Base-by-base conservation (phyloP, 2,888 invertebrate species). In the Automeris io region DNA sequence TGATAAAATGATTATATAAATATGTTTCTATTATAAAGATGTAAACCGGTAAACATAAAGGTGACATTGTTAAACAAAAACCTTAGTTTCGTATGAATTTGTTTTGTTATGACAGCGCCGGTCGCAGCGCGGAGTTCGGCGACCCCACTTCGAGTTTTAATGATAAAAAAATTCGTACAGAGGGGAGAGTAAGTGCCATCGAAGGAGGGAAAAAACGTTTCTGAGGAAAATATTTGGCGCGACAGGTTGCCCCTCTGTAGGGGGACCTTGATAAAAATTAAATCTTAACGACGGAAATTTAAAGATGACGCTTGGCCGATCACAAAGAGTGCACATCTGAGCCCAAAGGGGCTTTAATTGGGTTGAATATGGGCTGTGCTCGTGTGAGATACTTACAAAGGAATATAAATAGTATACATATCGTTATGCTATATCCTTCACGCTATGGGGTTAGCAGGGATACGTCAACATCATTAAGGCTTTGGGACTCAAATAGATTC, bases 221-320 rank as follows among this genome's bases (percentile, higher is more conserved):
- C 29, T 29, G 69, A 85, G 82, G 75, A 86, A 86, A 86, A 86
- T 86, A 86, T 86, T 86, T 86, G 86, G 86, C 77, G 82, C 86
- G 86, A 86, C 86, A 86, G 86, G 86, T 86, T 80, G 75, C 72
- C 73, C 61, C 66, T 51, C 58, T 60, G 50, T 41, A 61, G 61
- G 69, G 65, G 66, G 60, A 55, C 68, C 73, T 76, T 80, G 80
- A 77, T 86, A 85, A 82, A 86, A 86, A 86, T 86, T 86, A 86
- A 86, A 86, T 86, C 86, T 86, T 86, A 86, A 83, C 86, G 81
- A 80, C 83, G 86, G 85, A 86, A 86, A 86, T 86, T 86, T 86
- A 83, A 83, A 86, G 86, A 86, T 81, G 86, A 85, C 80, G 86
- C 86, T 85, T 74, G 61, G 83, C 64, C 80, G 86, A 86, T 86